Conservation (phyloP, 2,113 vertebrate species). For the Sphaerodactylus townsendi region DNA sequence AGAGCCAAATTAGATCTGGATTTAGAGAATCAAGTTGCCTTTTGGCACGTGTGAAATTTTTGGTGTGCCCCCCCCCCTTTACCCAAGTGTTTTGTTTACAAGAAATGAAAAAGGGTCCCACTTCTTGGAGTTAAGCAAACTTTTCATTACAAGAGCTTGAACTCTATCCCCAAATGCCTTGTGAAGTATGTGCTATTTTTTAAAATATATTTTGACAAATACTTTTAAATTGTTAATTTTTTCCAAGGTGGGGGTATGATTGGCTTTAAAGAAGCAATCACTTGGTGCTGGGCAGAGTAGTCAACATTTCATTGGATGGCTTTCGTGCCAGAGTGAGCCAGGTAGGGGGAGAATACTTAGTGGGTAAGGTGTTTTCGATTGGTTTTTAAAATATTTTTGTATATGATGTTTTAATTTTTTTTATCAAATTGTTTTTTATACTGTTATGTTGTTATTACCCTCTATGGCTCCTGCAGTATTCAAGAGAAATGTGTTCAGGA, state of each 20-base stretch:
- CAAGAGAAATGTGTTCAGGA: too few relatives aligned
- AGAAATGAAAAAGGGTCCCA: constrained; percentile 49
- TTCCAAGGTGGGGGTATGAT: not conserved
- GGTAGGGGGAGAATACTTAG: too few relatives aligned
- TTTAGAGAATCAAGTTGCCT: constrained; percentile 53
- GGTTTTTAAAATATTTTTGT: too few relatives aligned
- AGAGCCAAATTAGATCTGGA: not conserved
- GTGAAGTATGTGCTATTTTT: constrained; percentile 29
- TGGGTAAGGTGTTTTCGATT: too few relatives aligned
- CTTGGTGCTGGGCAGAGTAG: too few relatives aligned
- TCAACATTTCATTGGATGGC: too few relatives aligned
- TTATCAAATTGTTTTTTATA: too few relatives aligned
- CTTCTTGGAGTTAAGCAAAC: constrained; percentile 28
- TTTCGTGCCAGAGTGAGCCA: not conserved
- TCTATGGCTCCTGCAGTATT: too few relatives aligned
- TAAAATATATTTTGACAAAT: not conserved
- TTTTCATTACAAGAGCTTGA: constrained; percentile 50
- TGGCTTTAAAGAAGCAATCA: not conserved
- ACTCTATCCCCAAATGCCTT: constrained; percentile 7
- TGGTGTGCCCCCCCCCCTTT: not conserved
- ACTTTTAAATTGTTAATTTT: constrained; percentile 13
- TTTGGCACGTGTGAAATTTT: constrained; percentile 30
- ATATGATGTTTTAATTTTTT: too few relatives aligned
- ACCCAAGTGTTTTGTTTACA: constrained; percentile 22
- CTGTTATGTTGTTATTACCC: too few relatives aligned